Percentiles rank a stretch among this genome's conserved stretches.
phyloP scores from a whole-genome alignment of 2,888 invertebrate genomes.

The Athalia circularis region DNA sequence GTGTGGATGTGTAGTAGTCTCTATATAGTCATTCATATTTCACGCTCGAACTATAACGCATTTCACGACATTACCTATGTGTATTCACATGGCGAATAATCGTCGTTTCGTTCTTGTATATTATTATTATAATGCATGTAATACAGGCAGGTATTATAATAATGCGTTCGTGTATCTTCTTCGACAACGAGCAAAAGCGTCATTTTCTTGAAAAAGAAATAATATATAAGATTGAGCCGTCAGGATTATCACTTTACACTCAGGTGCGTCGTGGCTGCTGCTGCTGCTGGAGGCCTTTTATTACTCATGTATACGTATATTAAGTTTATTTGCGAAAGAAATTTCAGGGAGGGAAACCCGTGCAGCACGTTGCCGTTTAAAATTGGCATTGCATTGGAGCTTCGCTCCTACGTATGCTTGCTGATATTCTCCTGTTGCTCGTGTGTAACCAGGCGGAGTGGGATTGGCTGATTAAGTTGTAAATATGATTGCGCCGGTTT shows the following conservation, averaged over 20 bases:
- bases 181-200: constrained; percentile 31
- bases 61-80: neutral
- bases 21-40: constrained; percentile 27
- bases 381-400: constrained; percentile 48
- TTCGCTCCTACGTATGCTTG: constrained; percentile 3
- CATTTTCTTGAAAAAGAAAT: constrained; percentile 13
- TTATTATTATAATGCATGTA: neutral
- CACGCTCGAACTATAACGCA: constrained; percentile 15
- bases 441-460: neutral
- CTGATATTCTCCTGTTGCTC: constrained; percentile 36
- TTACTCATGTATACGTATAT: constrained; percentile 53
- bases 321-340: constrained; percentile 59
- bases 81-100: neutral
- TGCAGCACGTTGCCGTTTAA: constrained; percentile 46
- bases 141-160: neutral
- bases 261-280: neutral
- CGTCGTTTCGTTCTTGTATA: neutral
- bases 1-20: too few species aligned
- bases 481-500: constrained; percentile 44
- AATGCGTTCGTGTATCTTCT: neutral
- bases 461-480: constrained; percentile 40
- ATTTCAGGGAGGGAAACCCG: constrained; percentile 42
- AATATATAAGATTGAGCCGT: constrained; percentile 57
- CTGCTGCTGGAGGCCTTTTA: constrained; percentile 47
- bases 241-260: constrained; percentile 60